Evolutionary conservation across 2,797 vertebrate genomes (phyloP).

Genomic region (Choloepus didactylus): DNA sequence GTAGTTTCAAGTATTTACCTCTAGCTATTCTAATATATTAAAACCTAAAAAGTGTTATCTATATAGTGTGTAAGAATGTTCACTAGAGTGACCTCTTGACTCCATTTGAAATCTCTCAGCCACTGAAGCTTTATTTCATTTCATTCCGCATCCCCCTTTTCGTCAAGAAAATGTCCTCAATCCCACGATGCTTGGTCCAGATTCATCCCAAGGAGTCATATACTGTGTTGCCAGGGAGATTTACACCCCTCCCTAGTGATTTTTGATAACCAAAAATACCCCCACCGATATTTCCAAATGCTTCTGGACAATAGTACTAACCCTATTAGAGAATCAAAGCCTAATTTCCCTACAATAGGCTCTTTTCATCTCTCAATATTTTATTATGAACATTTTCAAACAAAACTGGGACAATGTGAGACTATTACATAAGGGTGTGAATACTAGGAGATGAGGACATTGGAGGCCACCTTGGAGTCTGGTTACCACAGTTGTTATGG

Average conservation of each 20-base stretch:
- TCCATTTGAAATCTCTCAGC: no score
- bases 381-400: conserved; percentile 32
- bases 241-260: background rate
- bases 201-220: no score
- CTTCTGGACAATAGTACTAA: background rate
- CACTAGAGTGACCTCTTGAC: no score
- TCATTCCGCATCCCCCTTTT: no score
- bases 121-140: no score
- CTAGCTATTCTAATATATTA: no score
- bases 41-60: no score
- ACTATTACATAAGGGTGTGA: background rate
- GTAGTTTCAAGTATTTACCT: no score
- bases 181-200: no score
- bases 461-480: background rate
- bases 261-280: conserved; percentile 2
- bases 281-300: conserved; percentile 14
- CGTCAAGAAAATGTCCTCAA: no score
- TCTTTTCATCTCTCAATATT: background rate
- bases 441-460: background rate
- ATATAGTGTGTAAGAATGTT: no score
- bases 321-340: background rate
- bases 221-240: no score
- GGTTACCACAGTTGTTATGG: background rate
- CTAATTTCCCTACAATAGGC: background rate
- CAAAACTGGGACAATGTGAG: background rate